Conservation (phyloP, 2,797 vertebrate species). For the Pseudochaenichthys georgianus region DNA sequence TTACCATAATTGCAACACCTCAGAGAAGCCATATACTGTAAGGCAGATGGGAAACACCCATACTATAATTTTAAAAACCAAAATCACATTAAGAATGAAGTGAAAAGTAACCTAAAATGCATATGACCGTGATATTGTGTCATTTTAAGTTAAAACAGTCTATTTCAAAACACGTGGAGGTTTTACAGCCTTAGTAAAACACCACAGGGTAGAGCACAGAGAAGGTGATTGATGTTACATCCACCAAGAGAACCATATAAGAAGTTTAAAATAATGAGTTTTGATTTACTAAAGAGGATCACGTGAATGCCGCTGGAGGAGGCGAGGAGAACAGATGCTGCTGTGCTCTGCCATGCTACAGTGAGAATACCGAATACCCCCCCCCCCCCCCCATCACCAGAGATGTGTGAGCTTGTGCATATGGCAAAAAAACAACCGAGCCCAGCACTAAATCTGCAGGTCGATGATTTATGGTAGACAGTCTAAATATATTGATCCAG, state of each 20-base stretch:
- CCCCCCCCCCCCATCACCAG: conserved; percentile 18
- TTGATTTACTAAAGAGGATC: conserved; percentile 25
- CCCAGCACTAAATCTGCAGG: conserved; percentile 14
- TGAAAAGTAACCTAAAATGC: neutral
- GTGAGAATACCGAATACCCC: conserved; percentile 22
- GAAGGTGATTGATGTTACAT: conserved; percentile 20
- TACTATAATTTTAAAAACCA: conserved; percentile 8
- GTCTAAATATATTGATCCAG: conserved; percentile 22
- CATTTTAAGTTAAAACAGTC: neutral
- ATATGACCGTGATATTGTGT: neutral
- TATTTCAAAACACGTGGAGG: neutral
- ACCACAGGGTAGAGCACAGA: conserved; percentile 2
- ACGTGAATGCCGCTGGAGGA: conserved; percentile 20
- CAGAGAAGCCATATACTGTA: conserved; percentile 7
- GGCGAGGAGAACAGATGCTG: conserved; percentile 42
- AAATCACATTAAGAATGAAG: conserved; percentile 3
- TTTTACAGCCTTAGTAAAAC: conserved; percentile 2
- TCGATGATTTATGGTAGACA: neutral
- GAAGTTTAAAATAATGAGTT: conserved; percentile 16
- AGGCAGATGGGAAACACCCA: conserved; percentile 14
- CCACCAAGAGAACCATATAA: neutral
- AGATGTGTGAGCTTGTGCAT: conserved; percentile 32
- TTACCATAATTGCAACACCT: conserved; percentile 39
- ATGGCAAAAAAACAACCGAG: conserved; percentile 16
- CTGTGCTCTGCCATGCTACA: conserved; percentile 36